Percentiles rank a stretch among this genome's conserved stretches.
Conservation (phyloP, 2,113 vertebrate species). For the Cyprinus carpio region DNA sequence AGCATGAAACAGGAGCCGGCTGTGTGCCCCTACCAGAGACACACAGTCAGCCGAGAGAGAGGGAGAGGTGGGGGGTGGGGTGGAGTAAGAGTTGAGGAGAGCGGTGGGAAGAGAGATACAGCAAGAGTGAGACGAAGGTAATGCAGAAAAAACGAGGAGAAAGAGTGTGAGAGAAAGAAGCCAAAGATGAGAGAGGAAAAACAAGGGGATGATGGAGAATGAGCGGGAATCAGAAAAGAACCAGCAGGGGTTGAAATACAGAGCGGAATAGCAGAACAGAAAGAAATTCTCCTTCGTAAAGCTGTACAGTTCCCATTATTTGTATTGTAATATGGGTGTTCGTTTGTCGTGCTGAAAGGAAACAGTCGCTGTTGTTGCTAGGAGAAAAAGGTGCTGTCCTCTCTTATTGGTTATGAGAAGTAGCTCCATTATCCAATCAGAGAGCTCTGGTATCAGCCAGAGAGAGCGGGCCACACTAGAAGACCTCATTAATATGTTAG, state of each 20-base stretch:
- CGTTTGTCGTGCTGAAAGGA: conserved; percentile 71
- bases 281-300: conserved; percentile 66
- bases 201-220: background rate
- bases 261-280: conserved; percentile 33
- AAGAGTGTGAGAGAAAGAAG: background rate
- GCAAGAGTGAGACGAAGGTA: conserved; percentile 17
- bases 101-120: conserved; percentile 38
- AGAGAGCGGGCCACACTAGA: conserved; percentile 67
- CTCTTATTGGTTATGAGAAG: conserved; percentile 77
- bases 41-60: conserved; percentile 69
- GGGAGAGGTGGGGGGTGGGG: conserved; percentile 58
- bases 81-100: conserved; percentile 62
- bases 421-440: conserved; percentile 78
- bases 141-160: background rate
- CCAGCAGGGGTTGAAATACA: conserved; percentile 15
- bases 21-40: conserved; percentile 76
- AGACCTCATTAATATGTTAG: conserved; percentile 84
- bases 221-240: background rate
- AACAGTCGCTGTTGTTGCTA: conserved; percentile 87
- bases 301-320: conserved; percentile 78
- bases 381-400: conserved; percentile 80
- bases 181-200: background rate
- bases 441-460: conserved; percentile 58
- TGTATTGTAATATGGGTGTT: conserved; percentile 89
- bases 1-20: conserved; percentile 83